A percentile compares a stretch with the other conserved stretches of the same genome.
phyloP scores from a whole-genome alignment of 2,113 vertebrate genomes.

The Mesembrinibis cayennensis region DNA sequence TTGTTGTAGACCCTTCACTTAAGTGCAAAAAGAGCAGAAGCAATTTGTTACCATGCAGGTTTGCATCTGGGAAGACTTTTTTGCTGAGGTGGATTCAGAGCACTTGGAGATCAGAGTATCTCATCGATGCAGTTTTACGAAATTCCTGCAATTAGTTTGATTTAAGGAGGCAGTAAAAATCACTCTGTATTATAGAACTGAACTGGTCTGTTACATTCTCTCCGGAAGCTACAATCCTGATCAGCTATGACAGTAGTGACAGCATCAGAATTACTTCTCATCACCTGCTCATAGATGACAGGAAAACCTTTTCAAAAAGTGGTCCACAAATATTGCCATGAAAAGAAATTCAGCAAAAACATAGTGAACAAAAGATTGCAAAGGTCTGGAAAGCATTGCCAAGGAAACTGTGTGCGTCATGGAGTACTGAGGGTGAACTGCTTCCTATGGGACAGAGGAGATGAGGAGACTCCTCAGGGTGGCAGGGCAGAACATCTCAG shows the following conservation, averaged over 20 bases:
- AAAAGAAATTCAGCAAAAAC: neutral
- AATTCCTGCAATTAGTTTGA: neutral
- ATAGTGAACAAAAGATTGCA: neutral
- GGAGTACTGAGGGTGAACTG: neutral
- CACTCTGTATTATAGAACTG: neutral
- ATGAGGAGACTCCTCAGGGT: neutral
- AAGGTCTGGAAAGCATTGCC: neutral
- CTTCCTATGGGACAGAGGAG: neutral
- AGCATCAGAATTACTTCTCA: neutral
- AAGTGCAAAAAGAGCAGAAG: neutral
- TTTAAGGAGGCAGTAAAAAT: neutral
- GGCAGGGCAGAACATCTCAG: neutral
- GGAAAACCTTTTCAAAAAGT: neutral
- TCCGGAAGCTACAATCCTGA: neutral
- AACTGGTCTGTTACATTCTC: neutral
- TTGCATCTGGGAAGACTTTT: neutral
- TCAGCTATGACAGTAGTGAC: neutral
- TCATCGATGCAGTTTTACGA: neutral
- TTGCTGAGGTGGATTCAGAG: neutral
- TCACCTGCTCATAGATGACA: neutral
- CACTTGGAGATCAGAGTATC: neutral
- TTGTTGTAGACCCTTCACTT: neutral
- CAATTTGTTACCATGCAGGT: neutral
- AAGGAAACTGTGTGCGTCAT: neutral
- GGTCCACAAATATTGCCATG: neutral